Evolutionary conservation across 64 coral and sea anemone species (phyloP), one percentile per base, ranked within the genome.

Genomic region (Pocillopora damicornis): DNA sequence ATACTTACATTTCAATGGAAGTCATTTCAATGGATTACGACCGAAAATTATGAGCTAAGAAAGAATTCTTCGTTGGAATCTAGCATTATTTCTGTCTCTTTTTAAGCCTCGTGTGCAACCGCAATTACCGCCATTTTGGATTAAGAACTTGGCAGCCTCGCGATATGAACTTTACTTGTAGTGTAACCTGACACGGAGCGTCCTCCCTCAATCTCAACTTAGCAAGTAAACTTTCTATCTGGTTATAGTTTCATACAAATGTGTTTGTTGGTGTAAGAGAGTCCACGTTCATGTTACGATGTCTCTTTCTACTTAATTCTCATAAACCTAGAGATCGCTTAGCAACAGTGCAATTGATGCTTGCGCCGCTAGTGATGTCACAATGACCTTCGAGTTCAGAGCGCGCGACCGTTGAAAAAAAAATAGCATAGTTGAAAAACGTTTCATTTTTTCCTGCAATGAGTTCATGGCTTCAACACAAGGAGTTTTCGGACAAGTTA

Each of bases 121-220:
- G 80, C 80, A 61, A 83, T 68, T 68, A 61, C 80, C 80, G 80
- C 80, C 80, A 83, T 83, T 83, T 68, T 83, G 61, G 8, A 17
- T 63, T 35, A 51, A 1, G 4, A 15, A 51, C 79, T 81, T 81
- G 6, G 79, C 13, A 81, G 62, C 79, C 79, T 37, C 25, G 79
- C 79, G 59, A 26, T 81, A 35, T 9, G 23, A 80, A 14, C 1
- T 80, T 22, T 13, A 5, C 0, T 22, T 3, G 6, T 18, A 1
- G 75, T 56, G 75, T 77, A 77, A 77, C 5, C 17, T 20, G 2
- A 77, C 9, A 10, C 18, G 16, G 7, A 77, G 20, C 57, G 37
- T 77, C 75, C 8, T 75, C 34, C 42, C 42, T 51, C 42, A 51
- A 51, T 51, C 42, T 30, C 0, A 30, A 30, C 30, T 30, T 30